Conservation (phyloP, 2,113 vertebrate genomes). For the Prunella fulvescens region DNA sequence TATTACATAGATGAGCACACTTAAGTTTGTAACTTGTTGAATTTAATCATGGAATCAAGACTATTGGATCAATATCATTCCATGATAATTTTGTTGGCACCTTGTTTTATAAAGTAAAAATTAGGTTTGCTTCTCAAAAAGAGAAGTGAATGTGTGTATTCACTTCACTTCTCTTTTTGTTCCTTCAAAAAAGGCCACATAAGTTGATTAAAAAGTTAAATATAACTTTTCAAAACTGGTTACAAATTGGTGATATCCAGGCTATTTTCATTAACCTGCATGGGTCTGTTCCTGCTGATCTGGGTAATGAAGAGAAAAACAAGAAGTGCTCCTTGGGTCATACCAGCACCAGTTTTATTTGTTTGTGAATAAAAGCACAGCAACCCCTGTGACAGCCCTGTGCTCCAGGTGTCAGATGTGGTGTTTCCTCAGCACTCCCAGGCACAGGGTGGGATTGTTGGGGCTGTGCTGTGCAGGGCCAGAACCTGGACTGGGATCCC, state of each 20-base stretch:
- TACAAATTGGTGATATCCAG: neutral
- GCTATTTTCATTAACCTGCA: neutral
- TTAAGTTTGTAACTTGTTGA: neutral
- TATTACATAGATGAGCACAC: neutral
- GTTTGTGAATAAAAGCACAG: neutral
- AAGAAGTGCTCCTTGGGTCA: accelerated
- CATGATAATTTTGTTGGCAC: neutral
- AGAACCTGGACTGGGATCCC: neutral
- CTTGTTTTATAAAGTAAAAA: neutral
- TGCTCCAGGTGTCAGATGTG: neutral
- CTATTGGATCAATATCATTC: neutral
- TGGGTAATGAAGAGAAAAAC: neutral
- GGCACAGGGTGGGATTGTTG: neutral
- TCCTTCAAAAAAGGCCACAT: neutral
- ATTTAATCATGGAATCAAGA: neutral
- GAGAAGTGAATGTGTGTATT: neutral
- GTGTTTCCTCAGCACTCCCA: neutral
- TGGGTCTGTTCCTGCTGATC: neutral
- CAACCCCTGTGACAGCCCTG: accelerated
- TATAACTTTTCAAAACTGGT: neutral
- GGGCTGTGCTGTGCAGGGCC: neutral
- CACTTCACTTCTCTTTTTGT: neutral
- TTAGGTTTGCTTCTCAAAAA: neutral
- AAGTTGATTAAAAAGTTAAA: neutral
- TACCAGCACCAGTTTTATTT: neutral